Base-by-base conservation (phyloP, 2,797 vertebrate species). In the Pangasius macronema region DNA sequence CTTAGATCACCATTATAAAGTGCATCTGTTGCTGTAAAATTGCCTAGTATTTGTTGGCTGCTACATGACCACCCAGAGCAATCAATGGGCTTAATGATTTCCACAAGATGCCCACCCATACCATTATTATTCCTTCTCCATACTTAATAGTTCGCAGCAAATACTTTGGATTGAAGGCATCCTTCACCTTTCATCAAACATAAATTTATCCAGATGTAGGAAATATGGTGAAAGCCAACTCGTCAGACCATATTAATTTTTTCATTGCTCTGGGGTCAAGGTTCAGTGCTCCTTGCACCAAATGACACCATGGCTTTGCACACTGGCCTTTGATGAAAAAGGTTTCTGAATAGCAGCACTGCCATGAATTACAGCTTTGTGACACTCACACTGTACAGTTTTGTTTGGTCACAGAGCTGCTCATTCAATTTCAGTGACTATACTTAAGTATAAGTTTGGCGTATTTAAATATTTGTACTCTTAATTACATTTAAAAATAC, bases 21-120 rank as follows among this genome's bases (percentile, higher is more conserved):
- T 77, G 7, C 51, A 55, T 55, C 75, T 77, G 49, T 33, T 77
- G 75, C 79, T 27, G 36, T 61, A 59, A 63, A 42, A 82, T 16
- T 39, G 33, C 10, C 13, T 63, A 27, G 33, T 61, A 27, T 81
- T 59, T 81, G 53, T 61, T 81, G 55, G 30, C 55, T 39, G 33
- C 57, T 82, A 27, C 36, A 61, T 39, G 55, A 82, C 18, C 24
- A 82, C 42, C 9, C 53, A 80, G 53, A 57, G 51, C 51, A 80
- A 55, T 53, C 49, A 79, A 33, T 55, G 16, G 36, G 53, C 22
- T 36, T 59, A 80, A 80, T 80, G 57, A 81, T 82, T 61, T 82
- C 53, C 53, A 42, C 55, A 61, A 27, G 18, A 39, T 16, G 55
- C 8, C 22, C 46, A 61, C 39, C 55, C 59, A 16, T 46, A 42